A percentile compares a stretch with the other conserved stretches of the same genome.
Evolutionary conservation across 2,888 invertebrate genomes (phyloP).

Genomic region (Andrena fulva): DNA sequence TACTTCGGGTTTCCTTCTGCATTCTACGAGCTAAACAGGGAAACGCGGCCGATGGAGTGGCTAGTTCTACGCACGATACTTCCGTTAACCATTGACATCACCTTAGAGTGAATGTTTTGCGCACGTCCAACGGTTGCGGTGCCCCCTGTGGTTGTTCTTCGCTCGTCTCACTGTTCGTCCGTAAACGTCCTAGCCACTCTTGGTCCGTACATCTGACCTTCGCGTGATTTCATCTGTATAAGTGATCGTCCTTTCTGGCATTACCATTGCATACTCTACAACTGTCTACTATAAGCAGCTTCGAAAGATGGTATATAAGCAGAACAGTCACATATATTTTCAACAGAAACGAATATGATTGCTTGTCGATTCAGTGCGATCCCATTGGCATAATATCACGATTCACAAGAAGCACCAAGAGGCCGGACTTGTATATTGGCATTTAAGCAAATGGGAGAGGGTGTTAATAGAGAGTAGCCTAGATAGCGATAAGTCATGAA

Average conservation of each 20-base stretch:
- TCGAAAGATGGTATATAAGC: constrained; percentile 73
- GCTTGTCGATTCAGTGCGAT: constrained; percentile 7
- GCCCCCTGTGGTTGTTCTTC: constrained; percentile 76
- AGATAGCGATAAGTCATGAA: background rate
- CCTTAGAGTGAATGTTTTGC: constrained; percentile 74
- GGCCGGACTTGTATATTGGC: constrained; percentile 27
- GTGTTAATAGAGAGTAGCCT: background rate
- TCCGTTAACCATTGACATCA: constrained; percentile 78
- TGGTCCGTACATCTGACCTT: constrained; percentile 80
- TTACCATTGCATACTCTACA: constrained; percentile 78
- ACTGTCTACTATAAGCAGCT: constrained; percentile 76
- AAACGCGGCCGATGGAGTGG: constrained; percentile 76
- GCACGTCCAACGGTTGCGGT: constrained; percentile 77
- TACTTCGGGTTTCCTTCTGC: constrained; percentile 83
- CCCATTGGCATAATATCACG: background rate
- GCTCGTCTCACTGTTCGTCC: constrained; percentile 77
- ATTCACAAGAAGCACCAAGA: constrained; percentile 1
- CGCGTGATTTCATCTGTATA: constrained; percentile 82
- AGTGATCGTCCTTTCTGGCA: constrained; percentile 75
- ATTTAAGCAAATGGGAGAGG: constrained; percentile 39
- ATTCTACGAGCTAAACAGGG: constrained; percentile 78
- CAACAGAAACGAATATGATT: constrained; percentile 36
- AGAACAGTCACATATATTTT: constrained; percentile 60
- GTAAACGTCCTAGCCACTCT: constrained; percentile 80
- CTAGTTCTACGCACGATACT: constrained; percentile 82